Evolutionary conservation across 1,140 invertebrate species (phyloP), one percentile per base, ranked within the genome.

Genomic region (Meteorus sp.): DNA sequence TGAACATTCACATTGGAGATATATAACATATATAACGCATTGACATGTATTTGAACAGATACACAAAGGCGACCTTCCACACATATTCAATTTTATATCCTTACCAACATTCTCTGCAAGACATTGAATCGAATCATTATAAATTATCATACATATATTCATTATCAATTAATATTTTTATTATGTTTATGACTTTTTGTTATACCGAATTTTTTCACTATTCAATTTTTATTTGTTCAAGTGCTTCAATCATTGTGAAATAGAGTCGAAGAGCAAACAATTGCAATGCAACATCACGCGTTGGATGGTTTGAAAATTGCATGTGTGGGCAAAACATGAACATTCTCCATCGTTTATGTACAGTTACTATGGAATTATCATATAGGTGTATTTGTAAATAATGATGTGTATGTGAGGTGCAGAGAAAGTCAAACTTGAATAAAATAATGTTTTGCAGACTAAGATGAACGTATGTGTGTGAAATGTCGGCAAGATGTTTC

Each of bases 401-500:
- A 15, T 13, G 19, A 45, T 33, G n/a, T 15, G 11, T 15, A 29
- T 45, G 51, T 27, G 25, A n/a, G n/a, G 22, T 23, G 44, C 27
- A 33, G 45, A 50, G 56, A 51, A 58, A 58, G 56, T 58, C 43
- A n/a, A n/a, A n/a, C n/a, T n/a, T n/a, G n/a, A n/a, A n/a, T n/a
- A n/a, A n/a, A n/a, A n/a, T n/a, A n/a, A n/a, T n/a, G n/a, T n/a
- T n/a, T n/a, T n/a, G n/a, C n/a, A n/a, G n/a, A n/a, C n/a, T n/a
- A n/a, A n/a, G 15, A 37, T 37, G 41, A 35, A 35, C 35, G 44
- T 23, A 11, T 39, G 55, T 50, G 37, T 41, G 39, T 52, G 51
- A 50, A 25, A 25, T 11, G 35, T 11, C 8, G 15, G 15, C 8
- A 39, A 5, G 51, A 15, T 27, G 25, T 29, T 22, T 27, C 25